Evolutionary conservation across 35 echinoderm and acorn worm species (phyloP), one percentile per base, ranked within the genome.

Genomic region (Ophioderma brevispina): DNA sequence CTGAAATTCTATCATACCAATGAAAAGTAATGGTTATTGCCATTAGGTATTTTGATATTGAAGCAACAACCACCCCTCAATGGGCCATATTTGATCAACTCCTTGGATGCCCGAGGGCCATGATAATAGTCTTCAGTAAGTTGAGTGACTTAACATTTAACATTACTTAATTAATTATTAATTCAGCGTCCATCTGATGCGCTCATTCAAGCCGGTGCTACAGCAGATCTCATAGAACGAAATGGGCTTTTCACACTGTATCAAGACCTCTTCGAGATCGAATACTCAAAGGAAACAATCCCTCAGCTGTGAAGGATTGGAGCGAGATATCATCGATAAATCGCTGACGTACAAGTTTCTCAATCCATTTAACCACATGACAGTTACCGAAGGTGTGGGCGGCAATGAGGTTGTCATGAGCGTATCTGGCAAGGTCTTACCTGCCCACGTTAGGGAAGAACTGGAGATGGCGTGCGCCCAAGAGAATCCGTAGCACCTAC

Each of bases 231-330:
- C 25, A 77, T 98, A 23, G 81, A 91, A 35, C 85, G 86, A 15
- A 88, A 92, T 98, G 92, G 96, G 96, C 96, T n/a, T 94, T 94
- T 82, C 78, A 94, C 78, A 98, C 89, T 43, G 90, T 96, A 31
- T 91, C 92, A 38, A 84, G 80, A 18, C 75, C 93, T 4, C 42
- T 84, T 38, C 91, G 80, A 30, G 78, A 82, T 28, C 40, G 82
- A 32, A 91, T 82, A 38, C 82, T 93, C 32, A 86, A 52, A 28
- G 94, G 87, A 40, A 88, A 87, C n/a, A 93, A 64, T 15, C 82
- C 82, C 0, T 83, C 56, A 19, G 79, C 86, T 35, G 55, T 78
- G n/a, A 49, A 79, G 38, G 70, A 33, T 0, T 38, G 87, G 3
- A 78, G 21, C 31, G 86, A 37, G 89, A 95, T 1, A 92, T 95